phyloP scores from a whole-genome alignment of 1,140 invertebrate species.

The Drosophila murphyi region DNA sequence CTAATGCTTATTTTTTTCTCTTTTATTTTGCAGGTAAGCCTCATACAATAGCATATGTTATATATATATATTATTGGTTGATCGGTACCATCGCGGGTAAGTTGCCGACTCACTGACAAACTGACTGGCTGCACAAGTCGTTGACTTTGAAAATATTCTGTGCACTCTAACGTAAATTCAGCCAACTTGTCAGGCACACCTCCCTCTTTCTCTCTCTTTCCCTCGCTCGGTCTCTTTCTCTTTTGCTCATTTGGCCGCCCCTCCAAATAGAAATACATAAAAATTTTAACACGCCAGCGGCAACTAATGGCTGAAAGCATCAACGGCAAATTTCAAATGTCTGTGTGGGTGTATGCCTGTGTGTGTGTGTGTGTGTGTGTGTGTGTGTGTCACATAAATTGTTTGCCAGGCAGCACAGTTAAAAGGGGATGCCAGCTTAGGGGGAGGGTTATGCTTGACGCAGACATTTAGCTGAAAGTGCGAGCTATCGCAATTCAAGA shows the following conservation, averaged over 20 bases:
- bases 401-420: conserved; percentile 34
- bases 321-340: conserved; percentile 46
- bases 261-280: conserved; percentile 3
- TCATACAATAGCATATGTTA: background rate
- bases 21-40: conserved; percentile 61
- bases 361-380: background rate
- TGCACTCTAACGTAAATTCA: conserved; percentile 56
- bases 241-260: too few relatives aligned
- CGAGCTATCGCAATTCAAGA: conserved; percentile 21
- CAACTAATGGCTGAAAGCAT: conserved; percentile 37
- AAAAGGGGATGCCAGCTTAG: background rate
- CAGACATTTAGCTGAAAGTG: conserved; percentile 30
- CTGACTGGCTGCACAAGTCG: conserved; percentile 24
- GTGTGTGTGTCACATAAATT: conserved; percentile 38
- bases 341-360: conserved; percentile 1
- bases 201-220: conserved; percentile 4
- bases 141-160: conserved; percentile 52
- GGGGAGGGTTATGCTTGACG: conserved; percentile 18
- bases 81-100: conserved; percentile 1
- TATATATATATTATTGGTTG: background rate
- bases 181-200: conserved; percentile 29
- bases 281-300: conserved; percentile 20
- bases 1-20: conserved; percentile 21
- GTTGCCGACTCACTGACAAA: background rate
- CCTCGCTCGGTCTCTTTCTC: background rate